Percentiles rank a stretch among this genome's conserved stretches.
These are phyloP conservation scores for Thysanoteuthis rhombus DNA, from an alignment of 2,888 invertebrate species.

Conservation along the genomic window DNA sequence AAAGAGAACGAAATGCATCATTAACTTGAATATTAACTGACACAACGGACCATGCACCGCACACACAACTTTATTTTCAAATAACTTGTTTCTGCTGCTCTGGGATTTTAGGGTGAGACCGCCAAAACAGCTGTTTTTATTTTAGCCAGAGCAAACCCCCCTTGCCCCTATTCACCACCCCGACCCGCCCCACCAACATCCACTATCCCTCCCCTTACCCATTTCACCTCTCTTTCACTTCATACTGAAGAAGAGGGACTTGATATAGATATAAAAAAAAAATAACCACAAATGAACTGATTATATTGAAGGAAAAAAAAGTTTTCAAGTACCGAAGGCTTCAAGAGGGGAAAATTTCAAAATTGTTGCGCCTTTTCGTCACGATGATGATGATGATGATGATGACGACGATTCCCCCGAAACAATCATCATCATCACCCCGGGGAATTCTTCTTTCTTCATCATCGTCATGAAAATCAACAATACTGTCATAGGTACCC, in stretches of 20 bases:
- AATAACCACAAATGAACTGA: background rate
- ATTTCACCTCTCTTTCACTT: background rate
- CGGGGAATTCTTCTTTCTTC: too few relatives aligned
- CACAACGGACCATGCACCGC: constrained; percentile 29
- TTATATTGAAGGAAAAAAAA: background rate
- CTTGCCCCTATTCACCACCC: background rate
- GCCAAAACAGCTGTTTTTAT: constrained; percentile 28
- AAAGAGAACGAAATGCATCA: constrained; percentile 24
- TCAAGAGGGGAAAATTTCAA: background rate
- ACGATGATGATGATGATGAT: background rate
- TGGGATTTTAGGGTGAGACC: background rate
- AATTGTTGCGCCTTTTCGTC: background rate
- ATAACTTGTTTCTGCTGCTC: constrained; percentile 27
- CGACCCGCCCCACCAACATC: background rate
- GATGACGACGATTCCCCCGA: background rate
- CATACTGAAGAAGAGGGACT: background rate
- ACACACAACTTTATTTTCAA: constrained; percentile 25
- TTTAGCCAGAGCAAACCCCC: background rate
- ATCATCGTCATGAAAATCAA: too few relatives aligned
- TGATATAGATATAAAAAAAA: background rate
- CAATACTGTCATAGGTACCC: too few relatives aligned
- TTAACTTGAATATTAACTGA: constrained; percentile 30
- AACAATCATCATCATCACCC: too few relatives aligned
- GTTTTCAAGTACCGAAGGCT: background rate
- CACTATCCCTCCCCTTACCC: background rate